Evolutionary conservation across 2,888 invertebrate genomes (phyloP), one percentile per base, ranked within the genome.

Genomic region (Temnothorax ravouxi): DNA sequence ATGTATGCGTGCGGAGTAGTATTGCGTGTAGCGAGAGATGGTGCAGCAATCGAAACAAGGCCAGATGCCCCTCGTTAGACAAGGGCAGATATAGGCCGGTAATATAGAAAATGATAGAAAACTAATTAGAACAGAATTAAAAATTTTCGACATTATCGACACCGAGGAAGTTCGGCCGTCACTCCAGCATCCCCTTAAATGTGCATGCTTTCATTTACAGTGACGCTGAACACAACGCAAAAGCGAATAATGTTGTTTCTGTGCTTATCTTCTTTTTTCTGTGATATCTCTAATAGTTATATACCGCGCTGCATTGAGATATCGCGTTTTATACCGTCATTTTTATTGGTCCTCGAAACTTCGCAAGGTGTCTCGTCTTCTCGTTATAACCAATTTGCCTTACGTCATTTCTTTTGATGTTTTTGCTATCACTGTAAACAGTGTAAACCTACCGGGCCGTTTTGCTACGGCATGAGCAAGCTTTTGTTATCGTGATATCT

Each of bases 401-500:
- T 69, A 59, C 38, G 79, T 61, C 56, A 69, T 59, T 79, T 59
- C 79, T 69, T 69, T 59, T 38, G 67, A 79, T 67, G 79, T 59
- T 69, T 69, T 69, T 25, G 56, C 69, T 44, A 29, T 25, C 13
- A 41, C 29, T 52, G 64, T 64, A 76, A 64, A 76, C 13, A 41
- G n/a, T 52, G 64, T 64, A 76, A 64, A 76, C n/a, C 62, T 75
- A 75, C 47, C 72, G 15, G 34, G 74, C 61, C 75, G 62, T 38
- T 76, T 62, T 62, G 50, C 62, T 50, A 44, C 77, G 50, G 18
- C 21, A 79, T 47, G 56, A 29, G 56, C 56, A 44, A 56, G 79
- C 79, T 67, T 79, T 79, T 52, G 81, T 75, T 44, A 81, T 72
- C 81, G 29, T 62, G 76, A 76, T 44, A 54, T 81, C 81, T 75